Conservation (phyloP, 2,888 invertebrate species). For the Polydrusus tereticollis region DNA sequence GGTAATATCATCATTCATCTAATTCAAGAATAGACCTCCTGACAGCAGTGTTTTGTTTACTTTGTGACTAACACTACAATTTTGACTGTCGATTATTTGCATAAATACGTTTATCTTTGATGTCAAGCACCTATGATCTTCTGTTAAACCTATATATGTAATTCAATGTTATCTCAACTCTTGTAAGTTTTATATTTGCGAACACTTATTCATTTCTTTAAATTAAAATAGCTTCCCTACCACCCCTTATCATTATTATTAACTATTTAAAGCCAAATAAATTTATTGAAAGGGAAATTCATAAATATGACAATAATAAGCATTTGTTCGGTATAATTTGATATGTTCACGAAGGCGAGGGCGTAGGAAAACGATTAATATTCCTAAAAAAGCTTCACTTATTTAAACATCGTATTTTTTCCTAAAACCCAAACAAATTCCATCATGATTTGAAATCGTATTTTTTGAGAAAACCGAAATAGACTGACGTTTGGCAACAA, state of each 20-base stretch:
- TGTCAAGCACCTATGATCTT: conserved; percentile 11
- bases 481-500: conserved; percentile 36
- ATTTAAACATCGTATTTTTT: not conserved
- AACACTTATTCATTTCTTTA: not conserved
- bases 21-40: not conserved
- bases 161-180: not conserved
- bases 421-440: not conserved
- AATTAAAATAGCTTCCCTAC: conserved; percentile 7
- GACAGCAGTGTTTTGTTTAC: not conserved
- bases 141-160: not conserved
- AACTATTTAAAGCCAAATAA: not conserved
- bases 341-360: too few relatives aligned
- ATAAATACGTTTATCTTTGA: not conserved
- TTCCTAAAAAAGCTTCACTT: not conserved
- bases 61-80: not conserved
- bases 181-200: not conserved
- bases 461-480: conserved; percentile 34
- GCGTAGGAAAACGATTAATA: too few relatives aligned
- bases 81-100: not conserved
- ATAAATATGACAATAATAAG: too few relatives aligned
- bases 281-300: too few relatives aligned
- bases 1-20: not conserved
- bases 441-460: not conserved
- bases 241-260: not conserved
- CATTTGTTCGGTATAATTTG: too few relatives aligned